Base-by-base conservation (phyloP, 2,888 invertebrate species). In the Mechanitis messenoides region DNA sequence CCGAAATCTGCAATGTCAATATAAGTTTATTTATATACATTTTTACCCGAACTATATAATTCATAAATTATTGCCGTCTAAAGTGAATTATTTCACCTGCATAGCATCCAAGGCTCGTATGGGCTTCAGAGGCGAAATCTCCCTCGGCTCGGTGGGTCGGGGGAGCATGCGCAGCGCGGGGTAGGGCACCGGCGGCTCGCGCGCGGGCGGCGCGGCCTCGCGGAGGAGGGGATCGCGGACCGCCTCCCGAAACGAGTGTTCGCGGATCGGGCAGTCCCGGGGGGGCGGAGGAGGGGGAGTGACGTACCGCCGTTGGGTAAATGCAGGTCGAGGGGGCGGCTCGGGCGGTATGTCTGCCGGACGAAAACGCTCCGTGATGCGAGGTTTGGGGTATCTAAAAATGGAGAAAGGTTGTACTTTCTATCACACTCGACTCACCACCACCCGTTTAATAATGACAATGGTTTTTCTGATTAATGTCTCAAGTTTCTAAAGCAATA, bases 1-100 rank as follows among this genome's bases (percentile, higher is more conserved):
- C 79, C 6, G 83, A 81, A 61, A 81, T 80, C 80, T 82, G 72
- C 0, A 61, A 58, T 7, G 42, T 9, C 31, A 31, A 6, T 9
- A 11, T 31, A 6, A n/a, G 3, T 31, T 9, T 6, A 6, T 50
- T 31, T 31, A 31, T 31, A 42, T 11, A 9, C 6, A 42, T 42
- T 7, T 7, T 38, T 6, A 38, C 7, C 7, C 7, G 9, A 42
- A 7, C 2, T 42, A 9, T 3, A 42, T 9, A 42, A 9, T 6
- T 42, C 3, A 42, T 9, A 42, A 42, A 11, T 2, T 11, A 42
- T 42, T 42, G 42, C 9, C 42, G 11, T 42, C 42, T 11, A 9
- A 9, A 42, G 9, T 11, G 3, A 9, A 9, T 42, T 9, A 42
- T 9, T 3, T 3, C 9, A 64, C 64, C 63, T 61, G 63, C 47